Evolutionary conservation across 1,140 invertebrate genomes (phyloP).

Genomic region (Brachionus angularis): DNA sequence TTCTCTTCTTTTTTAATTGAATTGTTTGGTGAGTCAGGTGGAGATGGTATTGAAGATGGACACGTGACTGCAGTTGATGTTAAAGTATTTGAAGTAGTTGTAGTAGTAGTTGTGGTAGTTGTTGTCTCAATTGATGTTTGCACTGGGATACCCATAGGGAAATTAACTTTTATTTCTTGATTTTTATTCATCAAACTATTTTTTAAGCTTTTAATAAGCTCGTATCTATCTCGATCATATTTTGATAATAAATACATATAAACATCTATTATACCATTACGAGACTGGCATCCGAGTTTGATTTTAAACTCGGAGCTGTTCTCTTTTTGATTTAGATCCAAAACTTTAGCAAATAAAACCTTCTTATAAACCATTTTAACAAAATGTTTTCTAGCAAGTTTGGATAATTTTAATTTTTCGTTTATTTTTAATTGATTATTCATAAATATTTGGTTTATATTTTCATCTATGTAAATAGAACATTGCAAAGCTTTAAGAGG

Average conservation of each 20-base stretch:
- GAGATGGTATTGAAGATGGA: background rate
- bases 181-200: background rate
- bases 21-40: background rate
- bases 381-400: slow-evolving; percentile 20
- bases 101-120: slow-evolving; percentile 1
- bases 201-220: slow-evolving; percentile 19
- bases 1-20: background rate
- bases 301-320: background rate
- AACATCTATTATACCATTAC: slow-evolving; percentile 18
- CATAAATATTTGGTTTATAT: background rate
- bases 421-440: background rate
- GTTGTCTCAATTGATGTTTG: background rate
- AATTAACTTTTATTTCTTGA: too few relatives aligned
- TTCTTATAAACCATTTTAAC: slow-evolving; percentile 35
- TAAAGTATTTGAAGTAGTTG: slow-evolving; percentile 2
- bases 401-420: background rate
- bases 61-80: background rate
- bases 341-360: slow-evolving; percentile 27
- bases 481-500: slow-evolving; percentile 12
- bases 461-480: slow-evolving; percentile 14
- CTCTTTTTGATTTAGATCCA: background rate
- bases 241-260: slow-evolving; percentile 35
- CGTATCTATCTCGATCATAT: slow-evolving; percentile 23
- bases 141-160: too few relatives aligned
- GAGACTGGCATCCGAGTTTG: slow-evolving; percentile 7